A percentile compares a stretch with the other conserved stretches of the same genome.
phyloP scores from a whole-genome alignment of 2,113 vertebrate genomes.

The Setophaga kirtlandii region DNA sequence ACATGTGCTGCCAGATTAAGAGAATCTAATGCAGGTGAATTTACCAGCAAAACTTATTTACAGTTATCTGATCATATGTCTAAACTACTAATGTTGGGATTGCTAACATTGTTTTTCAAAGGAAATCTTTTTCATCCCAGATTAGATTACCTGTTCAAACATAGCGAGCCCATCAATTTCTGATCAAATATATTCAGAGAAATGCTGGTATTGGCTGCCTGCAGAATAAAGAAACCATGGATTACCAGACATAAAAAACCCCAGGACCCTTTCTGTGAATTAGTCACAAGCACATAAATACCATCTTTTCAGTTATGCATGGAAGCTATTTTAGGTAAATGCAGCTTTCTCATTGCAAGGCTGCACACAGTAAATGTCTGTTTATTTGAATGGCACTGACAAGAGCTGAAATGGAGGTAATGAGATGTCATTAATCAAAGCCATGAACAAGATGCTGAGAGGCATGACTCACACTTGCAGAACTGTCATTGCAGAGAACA shows the following conservation, averaged over 20 bases:
- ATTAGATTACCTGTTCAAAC: slow-evolving; percentile 75
- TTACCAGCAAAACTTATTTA: neutral
- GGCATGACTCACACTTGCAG: neutral
- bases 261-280: neutral
- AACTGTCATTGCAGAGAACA: neutral
- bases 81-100: neutral
- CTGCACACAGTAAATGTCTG: neutral
- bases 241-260: neutral
- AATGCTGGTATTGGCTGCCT: slow-evolving; percentile 71
- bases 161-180: slow-evolving; percentile 70
- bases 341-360: neutral
- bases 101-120: neutral
- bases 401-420: neutral
- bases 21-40: neutral
- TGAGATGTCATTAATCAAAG: neutral
- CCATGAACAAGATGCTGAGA: neutral
- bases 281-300: neutral
- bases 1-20: neutral
- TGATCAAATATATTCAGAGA: slow-evolving; percentile 72
- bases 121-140: neutral
- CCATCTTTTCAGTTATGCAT: neutral
- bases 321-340: neutral
- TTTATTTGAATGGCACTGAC: neutral
- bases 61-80: neutral
- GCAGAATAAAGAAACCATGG: neutral